A percentile compares a stretch with the other conserved stretches of the same genome.
Evolutionary conservation across 2,797 vertebrate species (phyloP).

Genomic region (Vireo griseus): DNA sequence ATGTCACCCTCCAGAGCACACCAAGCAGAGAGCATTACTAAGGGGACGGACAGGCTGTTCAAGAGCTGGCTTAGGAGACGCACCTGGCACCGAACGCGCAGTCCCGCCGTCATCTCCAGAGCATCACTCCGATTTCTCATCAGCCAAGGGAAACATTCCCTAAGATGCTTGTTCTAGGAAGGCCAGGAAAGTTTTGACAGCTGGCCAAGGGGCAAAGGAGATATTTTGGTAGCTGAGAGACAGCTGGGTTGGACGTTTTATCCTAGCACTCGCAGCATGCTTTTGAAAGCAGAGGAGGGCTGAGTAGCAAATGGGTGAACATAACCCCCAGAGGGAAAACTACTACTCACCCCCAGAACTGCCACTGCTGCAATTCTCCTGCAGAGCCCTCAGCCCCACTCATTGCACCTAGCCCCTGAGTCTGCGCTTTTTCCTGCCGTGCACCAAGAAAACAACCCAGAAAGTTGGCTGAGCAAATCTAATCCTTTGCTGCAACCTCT

Average conservation of each 20-base stretch:
- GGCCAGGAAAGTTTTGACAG: conserved; percentile 32
- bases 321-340: not conserved
- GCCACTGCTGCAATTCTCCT: not conserved
- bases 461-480: not conserved
- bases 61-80: not conserved
- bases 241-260: conserved; percentile 1
- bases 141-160: not conserved
- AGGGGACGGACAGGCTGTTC: not conserved
- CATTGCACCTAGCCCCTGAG: fast-evolving
- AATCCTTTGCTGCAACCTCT: not conserved
- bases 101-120: not conserved
- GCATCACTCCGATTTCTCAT: not conserved
- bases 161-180: not conserved
- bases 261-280: not conserved
- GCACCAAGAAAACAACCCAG: not conserved
- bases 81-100: not conserved
- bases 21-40: not conserved
- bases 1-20: not conserved
- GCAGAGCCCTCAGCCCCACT: not conserved
- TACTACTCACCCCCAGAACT: not conserved
- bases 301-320: not conserved
- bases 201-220: conserved; percentile 33
- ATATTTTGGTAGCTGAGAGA: conserved; percentile 34
- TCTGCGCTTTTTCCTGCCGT: fast-evolving
- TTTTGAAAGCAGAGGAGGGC: conserved; percentile 19